A percentile compares a stretch with the other conserved stretches of the same genome.
Evolutionary conservation across 1,140 invertebrate genomes (phyloP).

Genomic region (Tetramorium parvispinum): DNA sequence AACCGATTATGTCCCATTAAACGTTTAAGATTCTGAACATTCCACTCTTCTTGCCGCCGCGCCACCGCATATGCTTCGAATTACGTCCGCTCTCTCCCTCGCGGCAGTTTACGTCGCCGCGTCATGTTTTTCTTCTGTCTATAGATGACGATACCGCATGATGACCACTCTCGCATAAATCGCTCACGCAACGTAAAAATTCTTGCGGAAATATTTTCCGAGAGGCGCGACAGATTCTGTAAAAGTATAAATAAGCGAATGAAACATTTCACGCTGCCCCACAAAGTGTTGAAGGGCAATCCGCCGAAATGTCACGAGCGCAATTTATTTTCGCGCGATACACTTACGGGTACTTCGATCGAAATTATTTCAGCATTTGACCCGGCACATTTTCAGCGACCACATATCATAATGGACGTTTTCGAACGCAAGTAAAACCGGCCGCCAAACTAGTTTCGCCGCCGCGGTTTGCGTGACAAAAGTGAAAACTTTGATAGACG

Average conservation of each 20-base stretch:
- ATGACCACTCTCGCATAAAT: not conserved
- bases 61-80: conserved; percentile 6
- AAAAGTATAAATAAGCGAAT: not conserved
- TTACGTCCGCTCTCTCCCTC: conserved; percentile 32
- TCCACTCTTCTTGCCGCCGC: conserved; percentile 63
- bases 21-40: conserved; percentile 80
- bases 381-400: not conserved
- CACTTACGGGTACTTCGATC: not conserved
- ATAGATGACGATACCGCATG: not conserved
- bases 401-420: not conserved
- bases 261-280: not conserved
- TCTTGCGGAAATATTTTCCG: not conserved
- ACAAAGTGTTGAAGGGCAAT: not conserved
- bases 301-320: not conserved
- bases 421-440: not conserved
- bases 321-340: conserved; percentile 6
- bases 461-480: conserved; percentile 8
- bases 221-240: not conserved
- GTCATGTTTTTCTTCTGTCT: not conserved
- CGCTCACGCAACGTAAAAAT: not conserved
- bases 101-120: not conserved
- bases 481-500: conserved; percentile 11
- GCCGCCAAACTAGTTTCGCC: not conserved
- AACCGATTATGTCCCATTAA: conserved; percentile 80
- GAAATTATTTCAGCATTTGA: conserved; percentile 29